Evolutionary conservation across 2,888 invertebrate genomes (phyloP).

Genomic region (Spisula solida): DNA sequence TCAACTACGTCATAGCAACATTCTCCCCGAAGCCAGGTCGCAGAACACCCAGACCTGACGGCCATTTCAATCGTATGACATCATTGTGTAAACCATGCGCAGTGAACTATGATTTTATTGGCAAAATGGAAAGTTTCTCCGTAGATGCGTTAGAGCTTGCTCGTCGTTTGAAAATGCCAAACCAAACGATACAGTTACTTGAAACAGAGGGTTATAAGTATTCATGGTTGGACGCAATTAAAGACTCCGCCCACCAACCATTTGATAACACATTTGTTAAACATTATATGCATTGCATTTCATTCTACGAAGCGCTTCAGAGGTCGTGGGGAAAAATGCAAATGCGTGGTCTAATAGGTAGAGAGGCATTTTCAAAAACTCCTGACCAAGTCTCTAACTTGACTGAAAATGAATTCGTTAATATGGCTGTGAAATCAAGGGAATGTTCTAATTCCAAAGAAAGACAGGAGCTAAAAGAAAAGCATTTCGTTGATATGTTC

Average conservation of each 20-base stretch:
- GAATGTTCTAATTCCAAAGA: slow-evolving; percentile 43
- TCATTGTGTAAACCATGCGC: slow-evolving; percentile 63
- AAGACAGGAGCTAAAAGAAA: slow-evolving; percentile 66
- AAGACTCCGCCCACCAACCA: slow-evolving; percentile 47
- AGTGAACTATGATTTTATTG: slow-evolving; percentile 66
- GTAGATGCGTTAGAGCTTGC: slow-evolving; percentile 60
- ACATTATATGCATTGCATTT: slow-evolving; percentile 32
- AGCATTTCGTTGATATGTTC: slow-evolving; percentile 71
- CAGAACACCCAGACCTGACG: slow-evolving; percentile 39
- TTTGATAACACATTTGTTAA: slow-evolving; percentile 34
- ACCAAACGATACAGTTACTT: slow-evolving; percentile 38
- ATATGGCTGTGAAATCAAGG: slow-evolving; percentile 56
- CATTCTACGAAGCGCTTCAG: slow-evolving; percentile 25
- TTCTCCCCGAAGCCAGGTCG: not conserved
- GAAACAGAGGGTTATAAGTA: not conserved
- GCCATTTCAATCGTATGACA: slow-evolving; percentile 61
- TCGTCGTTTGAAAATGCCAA: slow-evolving; percentile 29
- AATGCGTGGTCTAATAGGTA: slow-evolving; percentile 53
- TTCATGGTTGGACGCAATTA: slow-evolving; percentile 35
- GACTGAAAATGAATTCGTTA: slow-evolving; percentile 51
- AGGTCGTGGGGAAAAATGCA: slow-evolving; percentile 47
- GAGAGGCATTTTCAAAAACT: slow-evolving; percentile 6
- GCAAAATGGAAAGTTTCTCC: slow-evolving; percentile 65
- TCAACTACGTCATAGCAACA: slow-evolving; percentile 24
- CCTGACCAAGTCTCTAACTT: slow-evolving; percentile 19